Conservation (phyloP, 2,888 invertebrate genomes). For the Pherbina coryleti region DNA sequence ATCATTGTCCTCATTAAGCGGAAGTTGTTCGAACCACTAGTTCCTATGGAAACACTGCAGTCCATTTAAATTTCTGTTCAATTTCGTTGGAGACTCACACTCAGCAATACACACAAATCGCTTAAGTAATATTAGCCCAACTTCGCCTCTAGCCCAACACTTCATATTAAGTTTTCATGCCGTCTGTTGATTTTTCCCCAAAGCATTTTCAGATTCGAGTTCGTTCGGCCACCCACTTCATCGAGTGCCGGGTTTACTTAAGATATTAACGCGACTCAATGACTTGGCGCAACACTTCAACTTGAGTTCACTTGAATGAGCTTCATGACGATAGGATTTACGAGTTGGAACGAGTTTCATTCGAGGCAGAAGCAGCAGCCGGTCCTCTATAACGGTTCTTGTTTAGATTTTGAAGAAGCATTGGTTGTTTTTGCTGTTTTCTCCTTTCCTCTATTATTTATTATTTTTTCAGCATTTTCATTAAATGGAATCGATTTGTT, state of each 20-base stretch:
- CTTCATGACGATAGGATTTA: neutral
- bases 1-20: too few relatives aligned
- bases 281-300: constrained; percentile 29
- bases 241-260: constrained; percentile 14
- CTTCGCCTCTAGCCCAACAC: neutral
- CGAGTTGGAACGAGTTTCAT: too few relatives aligned
- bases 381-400: too few relatives aligned
- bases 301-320: constrained; percentile 27
- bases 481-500: neutral
- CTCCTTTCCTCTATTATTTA: too few relatives aligned
- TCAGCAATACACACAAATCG: neutral
- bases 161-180: neutral
- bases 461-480: too few relatives aligned
- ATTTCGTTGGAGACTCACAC: neutral
- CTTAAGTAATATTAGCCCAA: neutral
- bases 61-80: neutral
- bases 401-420: too few relatives aligned
- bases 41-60: neutral
- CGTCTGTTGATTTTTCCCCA: constrained; percentile 2
- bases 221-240: neutral
- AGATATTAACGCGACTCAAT: constrained; percentile 29
- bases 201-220: neutral
- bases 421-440: too few relatives aligned
- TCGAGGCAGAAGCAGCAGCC: too few relatives aligned
- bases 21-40: neutral